Conservation (phyloP, 2,797 vertebrate genomes). For the Xenops minutus region DNA sequence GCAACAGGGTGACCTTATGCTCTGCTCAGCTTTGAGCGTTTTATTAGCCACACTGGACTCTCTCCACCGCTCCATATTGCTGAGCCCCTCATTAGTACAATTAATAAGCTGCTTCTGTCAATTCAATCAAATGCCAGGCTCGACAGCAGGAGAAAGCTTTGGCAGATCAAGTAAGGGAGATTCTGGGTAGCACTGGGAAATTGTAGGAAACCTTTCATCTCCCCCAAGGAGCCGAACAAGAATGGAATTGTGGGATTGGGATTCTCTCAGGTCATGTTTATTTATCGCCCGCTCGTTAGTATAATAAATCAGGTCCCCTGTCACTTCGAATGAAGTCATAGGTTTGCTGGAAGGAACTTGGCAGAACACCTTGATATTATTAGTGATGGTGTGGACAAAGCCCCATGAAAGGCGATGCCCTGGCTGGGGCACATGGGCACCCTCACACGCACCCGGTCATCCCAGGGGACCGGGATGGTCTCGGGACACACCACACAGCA, state of each 20-base stretch:
- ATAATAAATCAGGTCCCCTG: constrained; percentile 71
- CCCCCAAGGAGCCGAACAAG: constrained; percentile 35
- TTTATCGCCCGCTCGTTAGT: constrained; percentile 55
- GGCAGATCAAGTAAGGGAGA: constrained; percentile 59
- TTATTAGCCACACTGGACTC: constrained; percentile 68
- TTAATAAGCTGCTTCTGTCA: constrained; percentile 71
- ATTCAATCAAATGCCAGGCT: constrained; percentile 55
- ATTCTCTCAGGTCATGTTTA: constrained; percentile 62
- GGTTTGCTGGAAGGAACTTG: constrained; percentile 63
- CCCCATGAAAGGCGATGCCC: constrained; percentile 47
- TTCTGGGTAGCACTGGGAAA: constrained; percentile 45
- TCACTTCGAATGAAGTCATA: constrained; percentile 64
- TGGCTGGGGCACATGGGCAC: background rate
- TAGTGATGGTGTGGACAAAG: constrained; percentile 49
- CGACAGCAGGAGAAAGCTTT: constrained; percentile 62
- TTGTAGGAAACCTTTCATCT: constrained; percentile 66
- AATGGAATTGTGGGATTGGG: constrained; percentile 56
- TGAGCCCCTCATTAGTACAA: constrained; percentile 74
- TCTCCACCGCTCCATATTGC: constrained; percentile 30
- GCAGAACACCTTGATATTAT: constrained; percentile 72
- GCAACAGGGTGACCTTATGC: constrained; percentile 69
- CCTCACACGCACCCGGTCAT: constrained; percentile 10
- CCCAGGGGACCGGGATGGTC: background rate
- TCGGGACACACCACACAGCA: background rate
- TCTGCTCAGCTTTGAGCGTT: constrained; percentile 21